These are phyloP conservation scores for Rhinoderma darwinii DNA, from an alignment of 2,113 vertebrate species.

Conservation along the genomic window DNA sequence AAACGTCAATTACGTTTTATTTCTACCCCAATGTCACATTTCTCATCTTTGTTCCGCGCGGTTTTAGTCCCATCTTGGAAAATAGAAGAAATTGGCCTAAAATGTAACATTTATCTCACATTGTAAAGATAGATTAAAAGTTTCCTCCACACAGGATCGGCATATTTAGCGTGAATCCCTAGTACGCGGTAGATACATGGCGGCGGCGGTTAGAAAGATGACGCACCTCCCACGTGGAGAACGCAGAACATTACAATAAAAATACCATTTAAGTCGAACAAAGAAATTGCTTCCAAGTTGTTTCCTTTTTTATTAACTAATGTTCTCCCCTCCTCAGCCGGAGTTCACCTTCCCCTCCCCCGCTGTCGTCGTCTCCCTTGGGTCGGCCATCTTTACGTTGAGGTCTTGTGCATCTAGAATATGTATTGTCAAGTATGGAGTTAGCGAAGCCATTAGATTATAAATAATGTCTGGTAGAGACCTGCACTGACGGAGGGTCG, in stretches of 20 bases:
- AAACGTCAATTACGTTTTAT: not conserved
- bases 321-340: not conserved
- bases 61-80: not conserved
- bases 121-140: not conserved
- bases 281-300: slow-evolving; percentile 27
- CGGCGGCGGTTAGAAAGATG: not conserved
- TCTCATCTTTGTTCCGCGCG: not conserved
- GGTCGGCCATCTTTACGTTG: not conserved
- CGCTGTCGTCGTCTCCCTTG: not conserved
- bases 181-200: not conserved
- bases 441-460: not conserved
- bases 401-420: not conserved
- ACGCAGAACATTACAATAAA: slow-evolving; percentile 25
- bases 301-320: slow-evolving; percentile 29
- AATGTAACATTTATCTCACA: not conserved
- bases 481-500: too few species aligned
- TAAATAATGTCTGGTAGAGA: too few species aligned
- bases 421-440: not conserved
- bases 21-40: too few species aligned
- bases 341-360: not conserved
- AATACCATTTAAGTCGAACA: slow-evolving; percentile 7
- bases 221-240: not conserved
- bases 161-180: too few species aligned
- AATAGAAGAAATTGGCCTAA: not conserved
- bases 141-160: too few species aligned